Base-by-base conservation (phyloP, 2,888 invertebrate species). In the Nebria brevicollis region DNA sequence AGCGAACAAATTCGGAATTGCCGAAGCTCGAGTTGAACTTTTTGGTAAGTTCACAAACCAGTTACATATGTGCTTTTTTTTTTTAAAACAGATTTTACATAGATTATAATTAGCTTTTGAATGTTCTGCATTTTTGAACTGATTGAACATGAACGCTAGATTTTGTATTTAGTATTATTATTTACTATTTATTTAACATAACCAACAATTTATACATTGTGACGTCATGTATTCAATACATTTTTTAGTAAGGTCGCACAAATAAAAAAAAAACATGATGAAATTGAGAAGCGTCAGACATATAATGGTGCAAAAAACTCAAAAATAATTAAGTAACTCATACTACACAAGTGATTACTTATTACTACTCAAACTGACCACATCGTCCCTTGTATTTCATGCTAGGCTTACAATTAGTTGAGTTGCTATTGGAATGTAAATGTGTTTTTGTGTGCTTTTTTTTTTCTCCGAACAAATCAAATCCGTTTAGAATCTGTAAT, bases 1-100 rank as follows among this genome's bases (percentile, higher is more conserved):
- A 0, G 94, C 94, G 83, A 97, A 97, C 88, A 97, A 97, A 85
- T 91, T 97, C 26, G 97, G 97, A 2, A 91, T 93, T 5, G 94
- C 93, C n/a, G 94, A 96, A 86, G 94, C 94, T 0, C 91, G 91
- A 75, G 95, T 97, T 0, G 94, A 96, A 86, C 90, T 97, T 13
- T 95, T 96, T 84, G 97, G 95, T 95, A 88, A 92, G 93, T 89
- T 20, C 65, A 11, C 8, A 7, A 34, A 34, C 20, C 1, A 3
- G 13, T 54, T 54, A 0, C 8, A 54, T 54, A 11, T 75, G 20
- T 43, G 80, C 82, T 75, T 73, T 64, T 78, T 82, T 79, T 78
- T 13, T 25, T 78, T 34, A 42, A 0, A 73, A 75, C 13, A 72
- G 54, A 43, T 34, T 77, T 1, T 15, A 43, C 13, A 54, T 54